Base-by-base conservation (phyloP, 2,888 invertebrate genomes). In the Latrodectus elegans region DNA sequence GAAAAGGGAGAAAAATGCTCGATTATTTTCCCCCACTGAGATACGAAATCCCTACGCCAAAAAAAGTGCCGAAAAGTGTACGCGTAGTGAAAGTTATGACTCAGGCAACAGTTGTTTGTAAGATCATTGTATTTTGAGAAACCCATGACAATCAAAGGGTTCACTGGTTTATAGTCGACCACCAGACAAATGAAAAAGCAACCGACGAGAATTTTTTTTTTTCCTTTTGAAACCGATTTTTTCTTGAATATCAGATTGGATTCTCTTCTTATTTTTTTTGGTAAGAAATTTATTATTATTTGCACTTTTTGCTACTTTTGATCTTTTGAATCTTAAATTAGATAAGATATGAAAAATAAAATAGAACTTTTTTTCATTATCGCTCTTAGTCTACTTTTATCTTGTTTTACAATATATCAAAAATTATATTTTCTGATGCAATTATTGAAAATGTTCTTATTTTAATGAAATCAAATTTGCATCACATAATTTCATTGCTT, bases 51-150 rank as follows among this genome's bases (percentile, higher is more conserved):
- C 82, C 82, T 55, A 73, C n/a, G 60, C 17, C 72, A 64, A 22
- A 73, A 22, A 67, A 55, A 52, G 67, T 74, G 74, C 26, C 73
- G 74, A 68, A 26, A 60, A 60, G 17, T 74, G 84, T 84, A 84
- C 76, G 52, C 55, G 84, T 84, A 84, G 76, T 55, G 71, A 74
- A 53, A 84, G 68, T 74, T 84, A 79, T 84, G 84, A 84, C 78
- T 84, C 84, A 84, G 78, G 53, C 77, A 73, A 79, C 78, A 84
- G 78, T 84, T 84, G 84, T 84, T 84, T 74, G 84, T 74, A 73
- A 68, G 84, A 84, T 84, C 79, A 84, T 84, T 84, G 84, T 84
- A 73, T 84, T 84, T 67, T 79, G 77, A 55, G 75, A 80, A 80
- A 65, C 80, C 67, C 64, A 65, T 80, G 76, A 78, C 71, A 78